Base-by-base conservation (phyloP, 2,797 vertebrate species). In the Schizopygopsis malacanthus region DNA sequence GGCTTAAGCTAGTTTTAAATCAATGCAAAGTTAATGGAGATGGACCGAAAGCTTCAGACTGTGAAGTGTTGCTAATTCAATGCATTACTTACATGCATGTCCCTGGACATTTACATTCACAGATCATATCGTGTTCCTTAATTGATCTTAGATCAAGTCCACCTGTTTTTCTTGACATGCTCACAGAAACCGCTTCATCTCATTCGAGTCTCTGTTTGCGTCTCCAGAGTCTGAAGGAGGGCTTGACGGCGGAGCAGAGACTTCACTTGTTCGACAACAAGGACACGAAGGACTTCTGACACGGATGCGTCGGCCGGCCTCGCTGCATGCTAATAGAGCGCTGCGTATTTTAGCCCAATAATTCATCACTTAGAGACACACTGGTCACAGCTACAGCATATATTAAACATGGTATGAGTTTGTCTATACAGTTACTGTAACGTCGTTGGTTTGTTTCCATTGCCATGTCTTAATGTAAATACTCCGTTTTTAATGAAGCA, bases 241-340 rank as follows among this genome's bases (percentile, higher is more conserved):
- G 96, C 25, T 93, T 96, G 93, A 96, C 96, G 0, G 93, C 94
- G 2, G 95, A 96, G 92, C 96, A 96, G 94, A 93, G 95, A 86
- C 95, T 96, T 89, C 95, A 96, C 91, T 94, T 96, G 91, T 96
- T 96, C 87, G 95, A 96, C 59, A 95, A 96, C 84, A 95, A 96
- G 92, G 96, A 96, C 93, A 91, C 94, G 0, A 96, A 96, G 93
- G 95, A 96, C 93, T 96, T 96, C 93, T 96, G 95, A 96, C 89
- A 81, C 85, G 43, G 87, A 88, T 41, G 16, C 61, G 2, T 90
- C 86, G 25, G 4, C 90, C 85, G 61, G 86, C 88, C 84, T 85
- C 86, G 93, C 93, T 94, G 95, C 94, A 96, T 95, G 95, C 90
- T 93, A 43, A 84, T 92, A 92, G 91, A 93, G 89, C 89, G 85